Evolutionary conservation across 2,797 vertebrate genomes (phyloP).

Genomic region (Dendrocincla fuliginosa): DNA sequence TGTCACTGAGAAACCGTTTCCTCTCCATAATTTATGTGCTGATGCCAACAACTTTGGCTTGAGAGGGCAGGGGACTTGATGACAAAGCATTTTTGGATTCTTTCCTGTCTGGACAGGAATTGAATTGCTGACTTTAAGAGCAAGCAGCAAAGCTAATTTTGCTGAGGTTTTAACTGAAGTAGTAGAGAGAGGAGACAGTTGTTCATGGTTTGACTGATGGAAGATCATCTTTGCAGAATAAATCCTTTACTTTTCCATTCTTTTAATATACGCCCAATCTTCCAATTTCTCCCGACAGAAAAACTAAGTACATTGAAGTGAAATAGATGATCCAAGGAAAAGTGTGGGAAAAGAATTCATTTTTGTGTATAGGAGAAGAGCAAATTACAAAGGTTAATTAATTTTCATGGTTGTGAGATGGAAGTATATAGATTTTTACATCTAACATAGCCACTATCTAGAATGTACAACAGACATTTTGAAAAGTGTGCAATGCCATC

Average conservation of each 20-base stretch:
- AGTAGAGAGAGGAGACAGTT: background rate
- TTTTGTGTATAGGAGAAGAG: background rate
- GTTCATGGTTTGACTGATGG: background rate
- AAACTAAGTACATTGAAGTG: background rate
- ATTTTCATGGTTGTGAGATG: background rate
- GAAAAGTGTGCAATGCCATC: background rate
- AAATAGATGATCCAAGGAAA: background rate
- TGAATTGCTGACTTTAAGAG: conserved; percentile 34
- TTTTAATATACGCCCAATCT: background rate
- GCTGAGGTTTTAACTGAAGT: conserved; percentile 39
- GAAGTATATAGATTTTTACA: background rate
- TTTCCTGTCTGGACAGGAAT: conserved; percentile 20
- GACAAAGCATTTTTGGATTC: background rate
- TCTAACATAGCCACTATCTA: background rate
- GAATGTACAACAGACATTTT: background rate
- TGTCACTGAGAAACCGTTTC: conserved; percentile 9
- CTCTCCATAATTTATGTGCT: background rate
- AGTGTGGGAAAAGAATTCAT: background rate
- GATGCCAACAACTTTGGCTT: conserved; percentile 3
- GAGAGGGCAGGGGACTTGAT: background rate
- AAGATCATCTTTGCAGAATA: conserved; percentile 13
- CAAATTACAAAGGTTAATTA: background rate
- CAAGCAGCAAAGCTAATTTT: conserved; percentile 32
- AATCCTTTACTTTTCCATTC: background rate
- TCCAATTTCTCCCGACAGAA: background rate